Percentiles rank a stretch among this genome's conserved stretches.
These are phyloP conservation scores for Drosophila putrida DNA, from an alignment of 2,888 invertebrate species.

Conservation along the genomic window DNA sequence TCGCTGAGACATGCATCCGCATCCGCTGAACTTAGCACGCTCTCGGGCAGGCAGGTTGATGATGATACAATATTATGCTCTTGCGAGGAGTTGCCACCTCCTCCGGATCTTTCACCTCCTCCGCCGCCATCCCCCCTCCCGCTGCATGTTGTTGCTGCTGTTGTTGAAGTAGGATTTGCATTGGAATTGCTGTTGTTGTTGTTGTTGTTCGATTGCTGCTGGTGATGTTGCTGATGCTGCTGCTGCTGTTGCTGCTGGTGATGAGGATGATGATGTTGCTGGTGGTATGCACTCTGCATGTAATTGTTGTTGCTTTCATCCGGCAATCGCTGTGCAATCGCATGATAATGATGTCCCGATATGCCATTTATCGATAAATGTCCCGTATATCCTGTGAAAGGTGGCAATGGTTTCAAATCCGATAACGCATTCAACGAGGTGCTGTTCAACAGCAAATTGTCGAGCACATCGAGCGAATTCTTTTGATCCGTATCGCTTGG, in stretches of 20 bases:
- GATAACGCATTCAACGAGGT: slow-evolving; percentile 88
- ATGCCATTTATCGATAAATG: slow-evolving; percentile 95
- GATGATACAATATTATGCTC: slow-evolving; percentile 92
- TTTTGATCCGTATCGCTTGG: slow-evolving; percentile 86
- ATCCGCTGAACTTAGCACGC: slow-evolving; percentile 86
- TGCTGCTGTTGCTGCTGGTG: slow-evolving; percentile 54
- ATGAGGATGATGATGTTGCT: slow-evolving; percentile 56
- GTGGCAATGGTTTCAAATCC: slow-evolving; percentile 94
- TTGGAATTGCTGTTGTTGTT: slow-evolving; percentile 62
- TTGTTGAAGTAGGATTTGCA: slow-evolving; percentile 70
- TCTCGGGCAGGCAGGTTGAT: slow-evolving; percentile 89
- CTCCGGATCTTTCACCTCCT: slow-evolving; percentile 29
- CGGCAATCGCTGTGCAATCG: slow-evolving; percentile 91
- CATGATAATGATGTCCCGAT: slow-evolving; percentile 94
- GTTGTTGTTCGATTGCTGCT: slow-evolving; percentile 57
- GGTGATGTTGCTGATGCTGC: slow-evolving; percentile 39
- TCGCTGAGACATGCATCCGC: slow-evolving; percentile 87
- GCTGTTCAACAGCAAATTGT: slow-evolving; percentile 88
- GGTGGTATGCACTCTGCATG: slow-evolving; percentile 87
- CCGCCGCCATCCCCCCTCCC: slow-evolving; percentile 54
- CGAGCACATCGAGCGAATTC: slow-evolving; percentile 89
- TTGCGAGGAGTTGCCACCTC: slow-evolving; percentile 76
- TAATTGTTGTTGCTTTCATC: slow-evolving; percentile 92
- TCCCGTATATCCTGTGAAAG: slow-evolving; percentile 94
- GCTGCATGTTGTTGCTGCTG: slow-evolving; percentile 65